Conservation (phyloP, 2,888 invertebrate genomes). For the Habrosyne pyritoides region DNA sequence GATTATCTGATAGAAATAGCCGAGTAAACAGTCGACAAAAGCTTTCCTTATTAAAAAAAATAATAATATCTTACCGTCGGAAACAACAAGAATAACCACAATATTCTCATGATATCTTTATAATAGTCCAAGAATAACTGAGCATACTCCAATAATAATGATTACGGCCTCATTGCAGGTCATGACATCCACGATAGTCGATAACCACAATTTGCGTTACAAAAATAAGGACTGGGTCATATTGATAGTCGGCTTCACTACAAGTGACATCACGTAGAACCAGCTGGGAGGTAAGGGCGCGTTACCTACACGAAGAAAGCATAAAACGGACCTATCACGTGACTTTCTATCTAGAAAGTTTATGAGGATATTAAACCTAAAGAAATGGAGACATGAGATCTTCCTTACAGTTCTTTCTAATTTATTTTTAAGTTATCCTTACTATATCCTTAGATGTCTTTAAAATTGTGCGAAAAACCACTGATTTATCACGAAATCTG, state of each 20-base stretch:
- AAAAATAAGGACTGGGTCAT: conserved; percentile 6
- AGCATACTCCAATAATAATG: conserved; percentile 27
- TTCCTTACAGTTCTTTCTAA: no score
- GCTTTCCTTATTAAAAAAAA: not conserved
- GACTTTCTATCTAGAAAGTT: not conserved
- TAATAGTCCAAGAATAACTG: conserved; percentile 55
- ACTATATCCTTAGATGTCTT: no score
- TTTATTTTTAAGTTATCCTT: no score
- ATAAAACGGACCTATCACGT: not conserved
- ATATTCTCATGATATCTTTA: conserved; percentile 50
- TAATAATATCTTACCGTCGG: conserved; percentile 47
- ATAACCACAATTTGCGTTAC: conserved; percentile 9
- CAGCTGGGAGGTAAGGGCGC: not conserved
- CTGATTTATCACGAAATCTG: no score
- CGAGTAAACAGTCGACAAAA: no score
- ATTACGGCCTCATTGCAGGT: conserved; percentile 39
- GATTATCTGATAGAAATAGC: not conserved
- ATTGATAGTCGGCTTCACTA: not conserved
- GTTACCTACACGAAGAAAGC: no score
- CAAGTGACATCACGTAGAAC: not conserved
- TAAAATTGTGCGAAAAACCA: no score
- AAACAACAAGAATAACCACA: conserved; percentile 48
- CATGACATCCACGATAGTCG: conserved; percentile 20
- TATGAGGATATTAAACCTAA: no score
- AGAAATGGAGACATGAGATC: no score